Conservation (phyloP, 2,113 vertebrate genomes). For the Laticauda laticaudata region DNA sequence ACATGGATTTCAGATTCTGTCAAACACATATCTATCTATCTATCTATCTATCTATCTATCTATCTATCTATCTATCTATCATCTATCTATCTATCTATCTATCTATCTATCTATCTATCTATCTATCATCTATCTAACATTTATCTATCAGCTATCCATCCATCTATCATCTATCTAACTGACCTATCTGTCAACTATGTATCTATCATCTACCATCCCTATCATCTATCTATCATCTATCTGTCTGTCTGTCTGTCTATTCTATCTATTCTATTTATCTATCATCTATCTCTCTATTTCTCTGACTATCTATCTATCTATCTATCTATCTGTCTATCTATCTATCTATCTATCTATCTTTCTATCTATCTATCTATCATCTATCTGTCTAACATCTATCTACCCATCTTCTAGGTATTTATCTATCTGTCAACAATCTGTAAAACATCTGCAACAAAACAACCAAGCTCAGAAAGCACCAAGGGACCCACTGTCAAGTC, state of each 20-base stretch:
- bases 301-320: background rate
- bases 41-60: background rate
- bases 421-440: too few species aligned
- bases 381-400: background rate
- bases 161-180: background rate
- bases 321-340: too few species aligned
- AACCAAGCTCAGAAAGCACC: background rate
- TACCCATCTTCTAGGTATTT: too few species aligned
- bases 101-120: background rate
- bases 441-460: background rate
- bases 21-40: constrained; percentile 38
- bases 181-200: background rate
- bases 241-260: constrained; percentile 29
- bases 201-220: constrained; percentile 18
- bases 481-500: too few species aligned
- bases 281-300: constrained; percentile 22
- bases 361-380: background rate
- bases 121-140: background rate
- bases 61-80: constrained; percentile 21
- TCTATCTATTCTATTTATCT: background rate
- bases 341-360: background rate
- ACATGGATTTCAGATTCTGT: constrained; percentile 33
- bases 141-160: constrained; percentile 15
- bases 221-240: too few species aligned
- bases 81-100: constrained; percentile 11